Evolutionary conservation across 2,797 vertebrate species (phyloP), one percentile per base, ranked within the genome.

Genomic region (Chaunax sp.): DNA sequence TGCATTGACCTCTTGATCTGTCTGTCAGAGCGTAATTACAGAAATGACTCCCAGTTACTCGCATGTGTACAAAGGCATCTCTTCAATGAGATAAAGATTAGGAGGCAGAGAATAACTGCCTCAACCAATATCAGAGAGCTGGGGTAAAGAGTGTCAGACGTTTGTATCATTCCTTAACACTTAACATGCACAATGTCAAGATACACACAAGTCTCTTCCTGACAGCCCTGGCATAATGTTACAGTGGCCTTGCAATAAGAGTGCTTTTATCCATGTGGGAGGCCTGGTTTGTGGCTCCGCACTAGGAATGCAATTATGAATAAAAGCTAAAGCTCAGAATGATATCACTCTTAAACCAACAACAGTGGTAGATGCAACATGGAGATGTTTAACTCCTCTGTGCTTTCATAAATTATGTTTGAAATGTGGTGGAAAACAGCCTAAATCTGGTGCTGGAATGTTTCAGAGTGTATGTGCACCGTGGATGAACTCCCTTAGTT

Each of bases 341-440:
- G 65, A 83, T 81, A 69, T 74, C 62, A 79, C 23, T 44, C 26
- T 59, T 69, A 78, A 80, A 79, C 77, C 20, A 73, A 78, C 63
- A 81, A 60, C 64, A 83, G 78, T 7, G 62, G 28, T 50, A 18
- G 58, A 64, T 2, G 35, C 35, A 67, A 61, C 49, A 60, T 10
- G 23, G 30, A 28, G 69, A 51, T 40, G 33, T 81, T 72, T 40
- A 58, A 57, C 38, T 64, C 22, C 2, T 28, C 43, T 60, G 20
- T 8, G 1, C 47, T 45, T 54, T 1, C n/a, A 53, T 67, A 46
- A 66, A 78, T 82, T 45, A 60, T 44, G 37, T 71, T 74, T 50
- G 57, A 80, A 37, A 69, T 69, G 62, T 57, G 62, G 68, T 61
- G 54, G 25, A 25, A 69, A 72, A 64, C 12, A 33, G 23, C 0